A percentile compares a stretch with the other conserved stretches of the same genome.
phyloP scores from a whole-genome alignment of 2,888 invertebrate genomes.

The Drosophila mercatorum region DNA sequence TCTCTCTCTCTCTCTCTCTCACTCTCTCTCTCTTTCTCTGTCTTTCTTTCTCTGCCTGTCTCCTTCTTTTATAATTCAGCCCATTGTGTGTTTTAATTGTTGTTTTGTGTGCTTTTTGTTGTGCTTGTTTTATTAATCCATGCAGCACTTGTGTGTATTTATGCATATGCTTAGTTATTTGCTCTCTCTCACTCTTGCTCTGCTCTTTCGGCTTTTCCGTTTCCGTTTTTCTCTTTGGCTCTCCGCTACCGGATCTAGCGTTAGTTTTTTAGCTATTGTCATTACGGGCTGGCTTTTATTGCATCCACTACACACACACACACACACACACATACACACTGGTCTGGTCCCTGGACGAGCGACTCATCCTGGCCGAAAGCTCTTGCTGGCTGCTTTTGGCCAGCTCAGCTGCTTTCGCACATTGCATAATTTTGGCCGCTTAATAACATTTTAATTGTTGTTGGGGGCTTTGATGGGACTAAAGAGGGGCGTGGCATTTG shows the following conservation, averaged over 20 bases:
- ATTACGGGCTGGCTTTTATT: conserved; percentile 34
- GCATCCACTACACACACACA: conserved; percentile 8
- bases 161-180: conserved; percentile 29
- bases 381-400: conserved; percentile 18
- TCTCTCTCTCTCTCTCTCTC: neutral
- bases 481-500: neutral
- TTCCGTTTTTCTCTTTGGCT: conserved; percentile 6
- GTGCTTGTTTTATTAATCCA: conserved; percentile 31
- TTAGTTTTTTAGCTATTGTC: conserved; percentile 41
- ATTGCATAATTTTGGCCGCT: conserved; percentile 75
- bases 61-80: neutral
- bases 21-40: conserved; percentile 1
- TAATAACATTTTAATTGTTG: conserved; percentile 79
- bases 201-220: neutral
- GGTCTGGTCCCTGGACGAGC: conserved; percentile 16
- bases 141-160: conserved; percentile 18
- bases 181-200: neutral
- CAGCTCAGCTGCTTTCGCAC: conserved; percentile 52
- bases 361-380: conserved; percentile 2
- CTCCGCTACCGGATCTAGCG: conserved; percentile 1
- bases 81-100: conserved; percentile 30
- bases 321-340: conserved; percentile 10
- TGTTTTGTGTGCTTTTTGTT: neutral
- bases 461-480: conserved; percentile 68
- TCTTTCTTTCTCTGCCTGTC: conserved; percentile 9